Evolutionary conservation across 1,140 invertebrate genomes (phyloP).

Genomic region (Drosophila kikkawai): DNA sequence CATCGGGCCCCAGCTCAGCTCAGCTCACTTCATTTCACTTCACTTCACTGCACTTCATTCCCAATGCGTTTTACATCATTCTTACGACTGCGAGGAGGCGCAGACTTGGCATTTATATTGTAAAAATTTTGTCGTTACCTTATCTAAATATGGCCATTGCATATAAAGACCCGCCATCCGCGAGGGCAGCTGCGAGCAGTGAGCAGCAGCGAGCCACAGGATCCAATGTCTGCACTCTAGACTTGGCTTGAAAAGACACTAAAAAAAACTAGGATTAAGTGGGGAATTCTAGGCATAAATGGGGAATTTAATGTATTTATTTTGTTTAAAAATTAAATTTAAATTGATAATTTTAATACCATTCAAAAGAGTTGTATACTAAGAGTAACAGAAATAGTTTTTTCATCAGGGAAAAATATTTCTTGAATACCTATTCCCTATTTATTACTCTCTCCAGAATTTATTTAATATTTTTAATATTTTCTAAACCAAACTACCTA

Average conservation of each 20-base stretch:
- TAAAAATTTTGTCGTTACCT: constrained; percentile 81
- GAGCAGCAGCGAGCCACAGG: constrained; percentile 54
- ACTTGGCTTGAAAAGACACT: neutral
- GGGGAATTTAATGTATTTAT: neutral
- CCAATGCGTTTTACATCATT: constrained; percentile 72
- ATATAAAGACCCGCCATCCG: constrained; percentile 74
- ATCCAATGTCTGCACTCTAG: constrained; percentile 29
- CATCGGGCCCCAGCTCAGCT: constrained; percentile 52
- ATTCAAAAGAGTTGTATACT: too few species aligned
- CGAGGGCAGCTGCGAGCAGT: constrained; percentile 56
- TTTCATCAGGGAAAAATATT: neutral
- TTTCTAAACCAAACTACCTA: neutral
- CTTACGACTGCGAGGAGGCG: constrained; percentile 36
- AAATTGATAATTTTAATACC: neutral
- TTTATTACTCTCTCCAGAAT: neutral
- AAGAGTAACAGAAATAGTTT: neutral
- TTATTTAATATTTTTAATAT: neutral
- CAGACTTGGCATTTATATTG: constrained; percentile 66
- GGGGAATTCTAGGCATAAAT: neutral
- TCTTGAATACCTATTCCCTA: neutral
- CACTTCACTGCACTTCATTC: constrained; percentile 40
- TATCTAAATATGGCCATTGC: constrained; percentile 83
- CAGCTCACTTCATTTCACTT: constrained; percentile 16
- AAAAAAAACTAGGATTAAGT: neutral
- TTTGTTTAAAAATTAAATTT: neutral